Evolutionary conservation across 2,113 vertebrate genomes (phyloP), one percentile per base, ranked within the genome.

Genomic region (Arothron firmamentum): DNA sequence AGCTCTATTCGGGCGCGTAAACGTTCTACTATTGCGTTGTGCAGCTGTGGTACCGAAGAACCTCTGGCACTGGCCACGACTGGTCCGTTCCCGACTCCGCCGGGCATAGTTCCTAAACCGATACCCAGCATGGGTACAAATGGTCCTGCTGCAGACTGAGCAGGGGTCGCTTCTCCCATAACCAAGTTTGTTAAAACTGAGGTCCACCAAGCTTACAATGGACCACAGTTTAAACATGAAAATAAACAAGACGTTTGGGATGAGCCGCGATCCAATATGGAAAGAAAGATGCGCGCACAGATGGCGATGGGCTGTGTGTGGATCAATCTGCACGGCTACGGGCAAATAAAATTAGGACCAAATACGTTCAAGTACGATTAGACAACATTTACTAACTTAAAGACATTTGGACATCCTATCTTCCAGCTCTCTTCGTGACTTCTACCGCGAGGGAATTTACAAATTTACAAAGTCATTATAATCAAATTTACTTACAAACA

Each of bases 21-120:
- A 59, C 96, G 93, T 86, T 98, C 95, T 83, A 98, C 96, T 25
- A 98, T 96, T 65, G 95, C 95, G 75, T 92, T 95, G 90, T 96
- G 95, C 68, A 94, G 90, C 74, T 93, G 92, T 13, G 94, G 94
- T 51, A 93, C 89, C 54, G 90, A 90, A 1, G 93, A 87, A 65
- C 92, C 92, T 38, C 93, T 87, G 67, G 92, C 86, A 62, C 87
- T 72, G 72, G 89, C 85, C 60, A 88, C 88, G 55, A 83, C 81
- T 65, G 91, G 83, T 58, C 91, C 88, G 47, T 4, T 56, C 25
- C 72, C 75, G 19, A 83, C 79, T 68, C 75, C 78, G 66, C 87
- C 90, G 81, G 92, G 86, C 72, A 90, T 79, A 10, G 90, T 74
- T 54, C 90, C 93, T 49, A 91, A 87, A 25, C 92, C 90, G 31